Percentiles rank a stretch among this genome's conserved stretches.
phyloP scores from a whole-genome alignment of 1,140 invertebrate genomes.

The Ericerus pela region DNA sequence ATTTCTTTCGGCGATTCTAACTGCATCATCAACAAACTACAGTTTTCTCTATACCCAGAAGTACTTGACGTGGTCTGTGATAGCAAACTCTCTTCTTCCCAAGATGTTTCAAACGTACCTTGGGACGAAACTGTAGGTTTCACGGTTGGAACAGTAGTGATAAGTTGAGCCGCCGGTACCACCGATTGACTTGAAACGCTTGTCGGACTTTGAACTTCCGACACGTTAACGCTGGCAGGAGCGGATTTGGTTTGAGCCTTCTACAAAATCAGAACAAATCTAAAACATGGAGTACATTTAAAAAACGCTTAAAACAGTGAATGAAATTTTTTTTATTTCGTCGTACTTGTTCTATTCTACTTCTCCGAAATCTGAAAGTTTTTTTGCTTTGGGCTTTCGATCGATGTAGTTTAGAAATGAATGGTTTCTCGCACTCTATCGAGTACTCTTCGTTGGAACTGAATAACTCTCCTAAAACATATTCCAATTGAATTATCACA shows the following conservation, averaged over 20 bases:
- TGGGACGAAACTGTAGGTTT: constrained; percentile 10
- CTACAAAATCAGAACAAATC: background rate
- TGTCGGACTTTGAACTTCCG: constrained; percentile 17
- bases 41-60: constrained; percentile 33
- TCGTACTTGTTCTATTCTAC: constrained; percentile 35
- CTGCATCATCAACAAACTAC: constrained; percentile 23
- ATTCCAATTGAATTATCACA: too few relatives aligned
- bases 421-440: constrained; percentile 26
- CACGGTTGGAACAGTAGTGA: background rate
- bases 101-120: constrained; percentile 25
- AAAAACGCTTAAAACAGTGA: too few relatives aligned
- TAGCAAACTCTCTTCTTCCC: constrained; percentile 56
- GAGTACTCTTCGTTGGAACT: constrained; percentile 49
- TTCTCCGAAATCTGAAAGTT: constrained; percentile 76
- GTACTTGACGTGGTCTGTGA: constrained; percentile 56
- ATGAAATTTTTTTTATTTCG: too few relatives aligned
- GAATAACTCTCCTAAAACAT: constrained; percentile 53
- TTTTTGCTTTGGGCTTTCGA: constrained; percentile 86
- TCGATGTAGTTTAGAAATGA: constrained; percentile 67
- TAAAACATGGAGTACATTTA: too few relatives aligned
- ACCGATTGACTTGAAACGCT: constrained; percentile 1
- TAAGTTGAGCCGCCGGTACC: background rate
- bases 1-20: constrained; percentile 18
- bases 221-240: constrained; percentile 12
- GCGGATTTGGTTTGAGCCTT: constrained; percentile 10